Evolutionary conservation across 2,113 vertebrate genomes (phyloP), one percentile per base, ranked within the genome.

Genomic region (Daboia siamensis): DNA sequence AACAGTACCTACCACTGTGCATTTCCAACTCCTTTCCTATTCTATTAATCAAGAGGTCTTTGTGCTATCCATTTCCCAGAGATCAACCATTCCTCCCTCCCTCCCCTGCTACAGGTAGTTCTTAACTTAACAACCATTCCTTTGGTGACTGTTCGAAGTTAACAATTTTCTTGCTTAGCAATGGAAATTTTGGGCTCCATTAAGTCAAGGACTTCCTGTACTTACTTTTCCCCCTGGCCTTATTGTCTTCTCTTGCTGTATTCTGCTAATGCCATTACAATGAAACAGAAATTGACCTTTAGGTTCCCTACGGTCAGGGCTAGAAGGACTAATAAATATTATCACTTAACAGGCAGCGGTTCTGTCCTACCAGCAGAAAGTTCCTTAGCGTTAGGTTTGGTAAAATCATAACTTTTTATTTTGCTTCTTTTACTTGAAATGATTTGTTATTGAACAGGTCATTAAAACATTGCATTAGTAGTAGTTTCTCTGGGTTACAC

Each of bases 381-480:
- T 55, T 55, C 3, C 12, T n/a, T 87, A 39, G 9, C 44, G 55
- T 24, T 39, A 88, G 55, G n/a, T 3, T 52, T 54, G 21, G 86
- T n/a, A 87, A 87, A 61, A 87, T 11, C 48, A 61, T 12, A 48
- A 87, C 57, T 91, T 59, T 33, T 86, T 64, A 64, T 91, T 57
- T 64, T 69, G 24, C 39, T 87, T 33, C 13, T 61, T 64, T 87
- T 57, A 52, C 56, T 87, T 64, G 39, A 51, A 33, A 87, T 29
- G 86, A 44, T 69, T 69, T 21, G 55, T 80, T 80, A 56, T 61
- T 74, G 91, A 80, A 52, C 44, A 88, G 55, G 33, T 52, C 52
- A 92, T 92, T 80, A 92, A 44, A 92, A 55, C 51, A 29, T 13
- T 74, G 86, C 24, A 55, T 80, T 88, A 55, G 74, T 88, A 88